A percentile compares a stretch with the other conserved stretches of the same genome.
Evolutionary conservation across 2,888 invertebrate genomes (phyloP).

Genomic region (Macrophya alboannulata): DNA sequence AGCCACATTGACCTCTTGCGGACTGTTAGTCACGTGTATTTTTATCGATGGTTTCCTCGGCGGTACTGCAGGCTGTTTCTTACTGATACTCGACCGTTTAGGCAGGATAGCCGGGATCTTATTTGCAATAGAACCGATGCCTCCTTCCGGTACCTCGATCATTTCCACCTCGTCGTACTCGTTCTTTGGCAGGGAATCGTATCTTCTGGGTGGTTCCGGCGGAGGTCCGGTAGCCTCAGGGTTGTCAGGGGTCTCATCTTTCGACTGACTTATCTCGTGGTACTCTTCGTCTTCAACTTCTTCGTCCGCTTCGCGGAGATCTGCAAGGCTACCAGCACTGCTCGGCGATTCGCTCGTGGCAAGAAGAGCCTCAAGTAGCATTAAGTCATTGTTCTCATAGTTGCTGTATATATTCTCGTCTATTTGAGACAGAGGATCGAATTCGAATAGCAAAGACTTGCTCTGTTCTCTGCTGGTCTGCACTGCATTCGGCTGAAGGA

Average conservation of each 20-base stretch:
- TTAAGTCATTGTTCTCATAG: constrained; percentile 83
- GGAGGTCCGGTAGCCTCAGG: constrained; percentile 79
- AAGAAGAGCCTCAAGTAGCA: constrained; percentile 86
- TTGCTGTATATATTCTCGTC: constrained; percentile 74
- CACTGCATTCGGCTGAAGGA: constrained; percentile 74
- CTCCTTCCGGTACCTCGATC: constrained; percentile 60
- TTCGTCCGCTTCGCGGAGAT: constrained; percentile 80
- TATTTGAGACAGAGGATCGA: constrained; percentile 71
- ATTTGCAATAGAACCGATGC: constrained; percentile 52
- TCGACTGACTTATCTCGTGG: constrained; percentile 79
- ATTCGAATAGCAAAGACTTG: constrained; percentile 72
- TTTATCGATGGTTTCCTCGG: constrained; percentile 67
- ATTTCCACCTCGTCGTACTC: constrained; percentile 77
- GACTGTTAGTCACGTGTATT: constrained; percentile 68
- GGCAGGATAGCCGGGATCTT: constrained; percentile 74
- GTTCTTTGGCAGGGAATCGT: constrained; percentile 84
- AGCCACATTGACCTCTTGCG: constrained; percentile 66
- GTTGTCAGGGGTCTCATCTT: constrained; percentile 77
- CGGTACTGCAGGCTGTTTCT: constrained; percentile 76
- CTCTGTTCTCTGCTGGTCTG: constrained; percentile 68
- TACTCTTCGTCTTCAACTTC: constrained; percentile 78
- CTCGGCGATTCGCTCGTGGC: constrained; percentile 87
- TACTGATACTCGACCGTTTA: constrained; percentile 70
- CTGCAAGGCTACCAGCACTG: constrained; percentile 79
- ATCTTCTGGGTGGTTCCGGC: constrained; percentile 85